These are phyloP conservation scores for Poeciliopsis turneri DNA, from an alignment of 2,797 vertebrate genomes.

Conservation along the genomic window DNA sequence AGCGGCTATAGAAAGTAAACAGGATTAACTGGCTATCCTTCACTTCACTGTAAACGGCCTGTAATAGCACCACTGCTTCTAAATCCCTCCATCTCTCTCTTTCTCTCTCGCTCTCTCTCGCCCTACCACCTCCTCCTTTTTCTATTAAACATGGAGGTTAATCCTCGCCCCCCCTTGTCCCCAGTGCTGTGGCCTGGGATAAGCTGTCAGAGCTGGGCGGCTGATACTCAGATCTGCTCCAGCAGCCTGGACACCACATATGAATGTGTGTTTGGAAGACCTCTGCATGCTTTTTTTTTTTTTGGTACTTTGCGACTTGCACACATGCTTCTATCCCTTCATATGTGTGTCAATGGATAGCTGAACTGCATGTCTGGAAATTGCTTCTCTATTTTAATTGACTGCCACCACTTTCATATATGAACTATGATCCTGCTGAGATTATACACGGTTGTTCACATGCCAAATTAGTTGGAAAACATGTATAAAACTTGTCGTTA, in stretches of 20 bases:
- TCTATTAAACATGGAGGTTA: conserved; percentile 82
- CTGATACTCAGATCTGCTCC: conserved; percentile 69
- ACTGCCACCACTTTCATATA: conserved; percentile 34
- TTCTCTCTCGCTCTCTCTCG: conserved; percentile 68
- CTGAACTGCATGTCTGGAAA: conserved; percentile 30
- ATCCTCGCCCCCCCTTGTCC: conserved; percentile 72
- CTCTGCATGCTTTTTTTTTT: not conserved
- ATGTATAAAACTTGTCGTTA: not conserved
- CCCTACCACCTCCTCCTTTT: conserved; percentile 46
- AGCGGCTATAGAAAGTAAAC: conserved; percentile 79
- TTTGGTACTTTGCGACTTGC: not conserved
- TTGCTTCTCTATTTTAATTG: conserved; percentile 12
- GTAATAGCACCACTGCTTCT: conserved; percentile 78
- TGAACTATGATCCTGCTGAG: not conserved
- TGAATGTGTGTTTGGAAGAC: conserved; percentile 7
- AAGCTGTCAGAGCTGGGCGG: conserved; percentile 71
- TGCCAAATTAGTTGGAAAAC: not conserved
- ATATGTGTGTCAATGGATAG: conserved; percentile 10
- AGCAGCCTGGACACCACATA: conserved; percentile 45
- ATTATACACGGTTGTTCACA: not conserved
- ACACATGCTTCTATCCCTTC: conserved; percentile 10
- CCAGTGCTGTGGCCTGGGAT: conserved; percentile 62
- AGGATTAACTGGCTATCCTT: conserved; percentile 80
- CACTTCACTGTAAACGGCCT: conserved; percentile 78
- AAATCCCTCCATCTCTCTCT: conserved; percentile 70